Conservation (phyloP, 2,797 vertebrate species). For the Gadopsis bispinosus region DNA sequence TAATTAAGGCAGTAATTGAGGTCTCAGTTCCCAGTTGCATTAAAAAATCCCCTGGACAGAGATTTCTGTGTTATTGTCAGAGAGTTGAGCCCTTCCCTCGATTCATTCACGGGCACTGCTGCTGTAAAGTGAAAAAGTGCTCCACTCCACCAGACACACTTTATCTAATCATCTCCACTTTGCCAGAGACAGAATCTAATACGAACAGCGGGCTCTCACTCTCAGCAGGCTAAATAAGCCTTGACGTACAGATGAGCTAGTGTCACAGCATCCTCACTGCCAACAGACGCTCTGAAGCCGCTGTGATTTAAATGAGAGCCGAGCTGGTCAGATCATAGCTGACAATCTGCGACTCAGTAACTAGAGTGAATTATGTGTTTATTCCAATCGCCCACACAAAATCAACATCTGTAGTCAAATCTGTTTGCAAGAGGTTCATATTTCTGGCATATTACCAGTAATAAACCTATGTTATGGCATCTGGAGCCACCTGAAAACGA, state of each 20-base stretch:
- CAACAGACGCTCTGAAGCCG: conserved; percentile 46
- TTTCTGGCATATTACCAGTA: conserved; percentile 3
- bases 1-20: conserved; percentile 57
- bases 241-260: conserved; percentile 76
- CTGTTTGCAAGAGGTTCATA: background rate
- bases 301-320: conserved; percentile 63
- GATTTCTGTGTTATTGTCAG: conserved; percentile 58
- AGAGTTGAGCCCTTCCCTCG: conserved; percentile 56
- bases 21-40: conserved; percentile 50
- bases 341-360: conserved; percentile 42
- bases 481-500: background rate
- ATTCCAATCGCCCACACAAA: conserved; percentile 8
- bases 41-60: conserved; percentile 42
- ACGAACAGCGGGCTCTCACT: conserved; percentile 76
- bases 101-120: conserved; percentile 62
- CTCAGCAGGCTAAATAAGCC: conserved; percentile 81
- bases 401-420: conserved; percentile 20
- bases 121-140: conserved; percentile 74
- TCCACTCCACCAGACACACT: conserved; percentile 79
- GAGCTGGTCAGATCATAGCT: conserved; percentile 41
- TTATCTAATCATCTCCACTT: conserved; percentile 85
- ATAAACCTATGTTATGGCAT: background rate
- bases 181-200: conserved; percentile 81
- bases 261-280: conserved; percentile 67
- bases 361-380: conserved; percentile 42